Evolutionary conservation across 1,140 invertebrate species (phyloP).

Genomic region (Sycophaga agraensis): DNA sequence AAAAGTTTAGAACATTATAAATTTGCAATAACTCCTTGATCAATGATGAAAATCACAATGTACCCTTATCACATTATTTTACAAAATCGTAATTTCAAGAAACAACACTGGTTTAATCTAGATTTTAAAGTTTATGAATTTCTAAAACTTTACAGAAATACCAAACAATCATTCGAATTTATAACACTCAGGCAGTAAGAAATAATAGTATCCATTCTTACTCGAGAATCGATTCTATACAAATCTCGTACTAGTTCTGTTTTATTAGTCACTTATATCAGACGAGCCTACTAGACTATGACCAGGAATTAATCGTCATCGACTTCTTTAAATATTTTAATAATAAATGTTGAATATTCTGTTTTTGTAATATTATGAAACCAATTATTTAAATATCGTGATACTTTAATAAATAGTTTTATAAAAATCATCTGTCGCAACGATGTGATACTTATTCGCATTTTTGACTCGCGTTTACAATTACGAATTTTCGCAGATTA

Average conservation of each 20-base stretch:
- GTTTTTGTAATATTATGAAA: not conserved
- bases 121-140: too few species aligned
- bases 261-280: not conserved
- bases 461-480: too few species aligned
- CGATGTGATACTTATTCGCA: too few species aligned
- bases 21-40: not conserved
- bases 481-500: not conserved
- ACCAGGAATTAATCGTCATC: not conserved
- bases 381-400: not conserved
- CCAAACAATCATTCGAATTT: not conserved
- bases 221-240: too few species aligned
- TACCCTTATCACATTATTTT: slow-evolving; percentile 13
- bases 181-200: not conserved
- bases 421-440: slow-evolving; percentile 1
- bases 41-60: slow-evolving; percentile 11
- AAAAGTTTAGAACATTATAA: not conserved
- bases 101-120: too few species aligned
- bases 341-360: too few species aligned
- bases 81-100: not conserved
- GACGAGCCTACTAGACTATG: not conserved
- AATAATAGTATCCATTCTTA: too few species aligned
- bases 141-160: too few species aligned
- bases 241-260: not conserved
- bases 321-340: not conserved
- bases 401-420: not conserved